Percentiles rank a stretch among this genome's conserved stretches.
Evolutionary conservation across 2,113 vertebrate species (phyloP).

Genomic region (Rhagologus leucostigma): DNA sequence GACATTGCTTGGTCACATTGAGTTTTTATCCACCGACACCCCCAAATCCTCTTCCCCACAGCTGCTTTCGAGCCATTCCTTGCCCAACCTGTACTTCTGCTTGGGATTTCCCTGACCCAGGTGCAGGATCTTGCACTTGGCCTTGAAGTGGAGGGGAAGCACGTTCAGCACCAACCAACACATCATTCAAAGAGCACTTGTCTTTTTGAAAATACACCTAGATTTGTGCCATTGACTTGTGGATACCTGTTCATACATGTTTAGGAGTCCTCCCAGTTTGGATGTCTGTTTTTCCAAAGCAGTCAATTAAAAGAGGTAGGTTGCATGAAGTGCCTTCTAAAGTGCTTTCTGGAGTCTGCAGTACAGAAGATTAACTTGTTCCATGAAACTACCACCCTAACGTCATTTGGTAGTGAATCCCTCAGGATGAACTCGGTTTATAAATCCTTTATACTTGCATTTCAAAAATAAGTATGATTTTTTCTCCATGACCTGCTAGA

Average conservation of each 20-base stretch:
- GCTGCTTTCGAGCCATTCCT: background rate
- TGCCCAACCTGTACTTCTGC: background rate
- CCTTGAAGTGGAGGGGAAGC: background rate
- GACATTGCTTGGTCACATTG: background rate
- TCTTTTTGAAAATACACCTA: background rate
- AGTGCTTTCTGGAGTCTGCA: background rate
- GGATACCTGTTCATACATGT: background rate
- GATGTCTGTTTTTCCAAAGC: background rate
- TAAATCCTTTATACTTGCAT: background rate
- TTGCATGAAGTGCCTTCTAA: background rate
- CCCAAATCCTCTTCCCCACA: fast-evolving
- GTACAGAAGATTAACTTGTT: background rate
- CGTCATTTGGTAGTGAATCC: background rate
- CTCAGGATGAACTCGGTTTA: background rate
- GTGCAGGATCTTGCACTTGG: background rate
- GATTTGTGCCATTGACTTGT: background rate
- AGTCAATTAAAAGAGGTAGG: background rate
- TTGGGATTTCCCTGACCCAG: background rate
- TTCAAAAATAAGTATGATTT: background rate
- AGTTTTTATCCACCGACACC: background rate
- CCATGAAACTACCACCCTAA: background rate
- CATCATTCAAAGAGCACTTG: background rate
- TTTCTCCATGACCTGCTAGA: background rate
- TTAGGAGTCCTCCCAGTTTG: background rate
- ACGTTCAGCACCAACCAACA: background rate